phyloP scores from a whole-genome alignment of 2,113 vertebrate species.

The Catharus minimus region DNA sequence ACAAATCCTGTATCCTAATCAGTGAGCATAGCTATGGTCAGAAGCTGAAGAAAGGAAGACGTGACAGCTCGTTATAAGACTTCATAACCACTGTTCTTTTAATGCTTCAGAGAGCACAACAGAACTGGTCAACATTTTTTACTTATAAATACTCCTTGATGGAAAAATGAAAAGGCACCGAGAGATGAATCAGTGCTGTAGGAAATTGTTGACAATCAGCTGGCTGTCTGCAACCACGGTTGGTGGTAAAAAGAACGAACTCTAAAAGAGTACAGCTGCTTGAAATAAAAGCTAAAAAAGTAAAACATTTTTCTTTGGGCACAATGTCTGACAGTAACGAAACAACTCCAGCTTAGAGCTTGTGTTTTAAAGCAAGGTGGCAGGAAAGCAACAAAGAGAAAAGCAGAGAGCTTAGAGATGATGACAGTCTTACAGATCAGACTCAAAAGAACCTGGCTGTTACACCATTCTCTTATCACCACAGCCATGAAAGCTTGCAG shows the following conservation, averaged over 20 bases:
- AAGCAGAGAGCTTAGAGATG: neutral
- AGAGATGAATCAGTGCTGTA: conserved; percentile 8
- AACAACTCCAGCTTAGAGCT: neutral
- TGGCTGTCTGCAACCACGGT: neutral
- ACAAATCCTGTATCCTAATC: neutral
- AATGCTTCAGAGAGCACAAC: neutral
- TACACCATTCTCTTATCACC: neutral
- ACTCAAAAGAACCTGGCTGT: neutral
- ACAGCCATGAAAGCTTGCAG: neutral
- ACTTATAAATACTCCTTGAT: neutral
- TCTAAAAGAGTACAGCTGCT: conserved; percentile 16
- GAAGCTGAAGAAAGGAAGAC: neutral
- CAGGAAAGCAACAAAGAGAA: neutral
- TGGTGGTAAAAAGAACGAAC: neutral
- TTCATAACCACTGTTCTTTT: neutral
- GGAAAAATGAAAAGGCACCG: neutral
- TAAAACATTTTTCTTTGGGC: neutral
- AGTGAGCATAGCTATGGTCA: neutral
- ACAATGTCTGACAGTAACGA: neutral
- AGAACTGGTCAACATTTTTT: neutral
- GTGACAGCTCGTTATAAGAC: neutral
- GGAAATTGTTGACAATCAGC: neutral
- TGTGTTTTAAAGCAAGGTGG: conserved; percentile 13
- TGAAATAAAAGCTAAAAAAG: conserved; percentile 1
- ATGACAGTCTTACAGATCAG: neutral